Evolutionary conservation across 2,888 invertebrate species (phyloP).

Genomic region (Xestia sexstrigata): DNA sequence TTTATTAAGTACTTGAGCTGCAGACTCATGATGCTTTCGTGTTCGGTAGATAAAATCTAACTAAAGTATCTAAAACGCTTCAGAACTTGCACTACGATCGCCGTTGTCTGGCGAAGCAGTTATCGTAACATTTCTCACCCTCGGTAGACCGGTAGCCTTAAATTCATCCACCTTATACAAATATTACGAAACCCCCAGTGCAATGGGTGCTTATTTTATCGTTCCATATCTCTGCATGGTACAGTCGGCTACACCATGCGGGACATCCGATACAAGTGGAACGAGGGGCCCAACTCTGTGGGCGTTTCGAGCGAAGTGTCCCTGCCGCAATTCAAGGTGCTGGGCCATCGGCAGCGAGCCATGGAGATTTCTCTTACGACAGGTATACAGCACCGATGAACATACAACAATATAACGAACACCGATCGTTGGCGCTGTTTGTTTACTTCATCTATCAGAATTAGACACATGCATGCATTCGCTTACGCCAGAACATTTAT

Average conservation of each 20-base stretch:
- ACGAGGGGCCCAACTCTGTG: conserved; percentile 98
- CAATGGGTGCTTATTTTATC: conserved; percentile 89
- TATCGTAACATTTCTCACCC: conserved; percentile 68
- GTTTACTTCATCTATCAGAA: conserved; percentile 49
- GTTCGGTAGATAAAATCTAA: conserved; percentile 71
- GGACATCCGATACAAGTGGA: conserved; percentile 99
- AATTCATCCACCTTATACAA: conserved; percentile 72
- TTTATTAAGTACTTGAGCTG: conserved; percentile 62
- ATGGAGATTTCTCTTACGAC: conserved; percentile 98
- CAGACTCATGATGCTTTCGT: conserved; percentile 74
- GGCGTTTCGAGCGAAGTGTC: conserved; percentile 98
- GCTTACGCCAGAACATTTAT: conserved; percentile 62
- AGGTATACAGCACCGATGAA: conserved; percentile 92
- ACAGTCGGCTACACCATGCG: conserved; percentile 99
- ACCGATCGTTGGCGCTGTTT: conserved; percentile 55
- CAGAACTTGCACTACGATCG: conserved; percentile 62
- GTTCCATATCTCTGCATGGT: conserved; percentile 88
- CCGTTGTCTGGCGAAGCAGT: conserved; percentile 59
- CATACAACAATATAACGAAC: conserved; percentile 51
- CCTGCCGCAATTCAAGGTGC: conserved; percentile 98
- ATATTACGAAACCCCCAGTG: conserved; percentile 86
- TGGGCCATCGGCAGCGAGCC: conserved; percentile 98
- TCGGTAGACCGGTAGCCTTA: conserved; percentile 73
- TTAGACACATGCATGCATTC: conserved; percentile 71
- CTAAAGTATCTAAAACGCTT: conserved; percentile 70